These are phyloP conservation scores for Macrotis lagotis DNA, from an alignment of 2,113 vertebrate genomes.

Conservation along the genomic window DNA sequence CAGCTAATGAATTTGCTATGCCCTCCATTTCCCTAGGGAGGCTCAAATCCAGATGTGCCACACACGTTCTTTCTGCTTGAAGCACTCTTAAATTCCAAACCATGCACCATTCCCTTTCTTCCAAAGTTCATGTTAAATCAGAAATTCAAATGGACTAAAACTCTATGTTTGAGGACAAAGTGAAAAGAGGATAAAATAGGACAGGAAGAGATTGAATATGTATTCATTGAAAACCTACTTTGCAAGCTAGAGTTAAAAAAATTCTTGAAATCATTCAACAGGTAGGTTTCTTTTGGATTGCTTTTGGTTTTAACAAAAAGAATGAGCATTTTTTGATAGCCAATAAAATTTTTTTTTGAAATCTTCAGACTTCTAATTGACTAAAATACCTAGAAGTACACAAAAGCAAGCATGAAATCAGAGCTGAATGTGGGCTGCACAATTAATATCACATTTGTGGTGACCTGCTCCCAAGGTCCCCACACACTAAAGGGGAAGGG, in stretches of 20 bases:
- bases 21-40: background rate
- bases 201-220: background rate
- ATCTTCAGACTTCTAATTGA: constrained; percentile 28
- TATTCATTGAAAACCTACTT: background rate
- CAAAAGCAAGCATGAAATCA: constrained; percentile 3
- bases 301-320: constrained; percentile 9
- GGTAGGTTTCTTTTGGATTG: background rate
- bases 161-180: background rate
- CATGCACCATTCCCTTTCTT: background rate
- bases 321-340: constrained; percentile 34
- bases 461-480: background rate
- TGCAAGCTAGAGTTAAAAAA: no score
- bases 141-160: background rate
- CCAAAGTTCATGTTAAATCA: background rate
- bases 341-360: constrained; percentile 6
- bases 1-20: constrained; percentile 23
- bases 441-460: constrained; percentile 1
- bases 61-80: background rate
- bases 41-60: constrained; percentile 5
- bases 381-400: constrained; percentile 12
- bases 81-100: constrained; percentile 33
- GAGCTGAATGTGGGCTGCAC: constrained; percentile 8
- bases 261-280: background rate
- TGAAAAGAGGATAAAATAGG: background rate
- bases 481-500: background rate